Percentiles rank a stretch among this genome's conserved stretches.
phyloP scores from a whole-genome alignment of 2,888 invertebrate genomes.

The Antheraea yamamai region DNA sequence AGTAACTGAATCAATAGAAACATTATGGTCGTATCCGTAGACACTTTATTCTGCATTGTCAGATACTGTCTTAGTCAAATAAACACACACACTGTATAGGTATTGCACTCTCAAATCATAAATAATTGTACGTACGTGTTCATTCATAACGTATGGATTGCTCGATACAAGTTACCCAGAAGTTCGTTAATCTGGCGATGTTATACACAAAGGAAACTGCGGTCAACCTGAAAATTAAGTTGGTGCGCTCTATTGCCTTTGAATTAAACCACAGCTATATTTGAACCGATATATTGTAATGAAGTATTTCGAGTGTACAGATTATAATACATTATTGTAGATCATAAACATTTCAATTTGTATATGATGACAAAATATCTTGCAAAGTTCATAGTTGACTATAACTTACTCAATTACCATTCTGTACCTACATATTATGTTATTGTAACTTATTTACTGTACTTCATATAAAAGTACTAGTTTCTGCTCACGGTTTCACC shows the following conservation, averaged over 20 bases:
- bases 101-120: neutral
- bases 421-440: neutral
- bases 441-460: too few relatives aligned
- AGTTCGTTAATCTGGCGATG: constrained; percentile 70
- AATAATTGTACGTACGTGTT: constrained; percentile 4
- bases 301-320: neutral
- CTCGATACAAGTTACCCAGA: constrained; percentile 49
- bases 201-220: constrained; percentile 76
- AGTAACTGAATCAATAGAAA: neutral
- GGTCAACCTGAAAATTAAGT: constrained; percentile 79
- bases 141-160: constrained; percentile 16
- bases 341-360: neutral
- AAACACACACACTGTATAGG: neutral
- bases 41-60: neutral
- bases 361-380: neutral
- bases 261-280: constrained; percentile 63
- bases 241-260: constrained; percentile 75
- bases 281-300: constrained; percentile 14
- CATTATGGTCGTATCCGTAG: neutral
- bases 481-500: too few relatives aligned
- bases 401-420: neutral
- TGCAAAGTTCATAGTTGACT: neutral
- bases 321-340: neutral
- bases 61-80: neutral
- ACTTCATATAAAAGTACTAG: too few relatives aligned